Conservation (phyloP, 2,113 vertebrate genomes). For the Lichenostomus cassidix region DNA sequence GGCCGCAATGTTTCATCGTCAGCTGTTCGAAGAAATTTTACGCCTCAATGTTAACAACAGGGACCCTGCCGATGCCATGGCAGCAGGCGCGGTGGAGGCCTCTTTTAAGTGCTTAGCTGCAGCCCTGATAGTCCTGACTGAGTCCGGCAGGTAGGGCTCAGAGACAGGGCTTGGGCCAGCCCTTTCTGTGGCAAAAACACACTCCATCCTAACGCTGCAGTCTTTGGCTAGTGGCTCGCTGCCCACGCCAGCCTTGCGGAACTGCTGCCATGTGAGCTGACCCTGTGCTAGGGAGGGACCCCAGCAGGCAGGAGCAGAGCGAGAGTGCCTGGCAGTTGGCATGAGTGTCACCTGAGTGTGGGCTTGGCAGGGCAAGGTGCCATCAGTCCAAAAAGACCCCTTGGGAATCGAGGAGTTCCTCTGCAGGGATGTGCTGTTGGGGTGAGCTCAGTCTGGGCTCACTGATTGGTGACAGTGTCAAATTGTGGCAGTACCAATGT, state of each 20-base stretch:
- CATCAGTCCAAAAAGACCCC: neutral
- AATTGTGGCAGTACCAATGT: neutral
- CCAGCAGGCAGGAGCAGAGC: slow-evolving; percentile 61
- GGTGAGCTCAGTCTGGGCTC: neutral
- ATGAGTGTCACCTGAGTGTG: slow-evolving; percentile 15
- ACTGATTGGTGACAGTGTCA: rapidly evolving
- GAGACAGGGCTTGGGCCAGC: neutral
- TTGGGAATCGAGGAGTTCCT: neutral
- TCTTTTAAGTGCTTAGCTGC: slow-evolving; percentile 96
- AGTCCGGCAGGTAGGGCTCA: slow-evolving; percentile 96
- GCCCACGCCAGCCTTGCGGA: neutral
- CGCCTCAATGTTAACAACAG: slow-evolving; percentile 77
- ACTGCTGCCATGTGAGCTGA: neutral
- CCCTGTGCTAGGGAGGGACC: neutral
- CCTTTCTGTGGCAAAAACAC: neutral
- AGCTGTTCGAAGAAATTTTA: slow-evolving; percentile 84
- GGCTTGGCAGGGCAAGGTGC: slow-evolving; percentile 11
- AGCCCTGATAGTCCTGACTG: slow-evolving; percentile 95
- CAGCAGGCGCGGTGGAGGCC: slow-evolving; percentile 93
- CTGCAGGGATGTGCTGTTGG: neutral
- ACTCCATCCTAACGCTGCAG: neutral
- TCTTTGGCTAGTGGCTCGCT: neutral
- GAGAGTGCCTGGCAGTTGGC: slow-evolving; percentile 64
- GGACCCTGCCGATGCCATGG: slow-evolving; percentile 92
- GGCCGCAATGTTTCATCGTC: slow-evolving; percentile 71